Percentiles rank a stretch among this genome's conserved stretches.
These are phyloP conservation scores for Leptodactylus fallax DNA, from an alignment of 2,797 vertebrate genomes.

Conservation along the genomic window DNA sequence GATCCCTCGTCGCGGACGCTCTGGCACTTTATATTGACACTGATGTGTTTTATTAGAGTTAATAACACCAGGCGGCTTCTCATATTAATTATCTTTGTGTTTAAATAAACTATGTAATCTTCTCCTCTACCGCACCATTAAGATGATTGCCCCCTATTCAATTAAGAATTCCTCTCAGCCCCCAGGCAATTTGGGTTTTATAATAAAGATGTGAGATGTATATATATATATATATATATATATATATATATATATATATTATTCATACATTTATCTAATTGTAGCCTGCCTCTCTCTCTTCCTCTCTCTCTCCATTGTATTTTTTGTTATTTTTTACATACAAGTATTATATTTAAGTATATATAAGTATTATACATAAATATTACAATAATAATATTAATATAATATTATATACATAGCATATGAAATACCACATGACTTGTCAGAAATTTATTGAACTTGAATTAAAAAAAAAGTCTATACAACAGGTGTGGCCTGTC, in stretches of 20 bases:
- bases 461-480: too few relatives aligned
- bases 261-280: too few relatives aligned
- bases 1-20: slow-evolving; percentile 69
- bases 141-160: slow-evolving; percentile 82
- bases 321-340: too few relatives aligned
- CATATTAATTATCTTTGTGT: slow-evolving; percentile 84
- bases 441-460: too few relatives aligned
- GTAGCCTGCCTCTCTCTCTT: too few relatives aligned
- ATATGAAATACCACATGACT: too few relatives aligned
- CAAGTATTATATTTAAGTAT: too few relatives aligned
- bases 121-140: slow-evolving; percentile 80
- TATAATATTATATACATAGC: too few relatives aligned
- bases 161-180: slow-evolving; percentile 80
- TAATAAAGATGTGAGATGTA: slow-evolving; percentile 79
- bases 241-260: background rate
- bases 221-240: slow-evolving; percentile 7
- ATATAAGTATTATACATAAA: too few relatives aligned
- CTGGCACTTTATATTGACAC: slow-evolving; percentile 69
- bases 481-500: background rate
- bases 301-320: too few relatives aligned
- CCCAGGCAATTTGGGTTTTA: slow-evolving; percentile 76
- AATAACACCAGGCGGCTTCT: slow-evolving; percentile 77
- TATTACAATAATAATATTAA: too few relatives aligned
- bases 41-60: slow-evolving; percentile 77
- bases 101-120: slow-evolving; percentile 87